Conservation (phyloP, 2,113 vertebrate genomes). For the Geococcyx californianus region DNA sequence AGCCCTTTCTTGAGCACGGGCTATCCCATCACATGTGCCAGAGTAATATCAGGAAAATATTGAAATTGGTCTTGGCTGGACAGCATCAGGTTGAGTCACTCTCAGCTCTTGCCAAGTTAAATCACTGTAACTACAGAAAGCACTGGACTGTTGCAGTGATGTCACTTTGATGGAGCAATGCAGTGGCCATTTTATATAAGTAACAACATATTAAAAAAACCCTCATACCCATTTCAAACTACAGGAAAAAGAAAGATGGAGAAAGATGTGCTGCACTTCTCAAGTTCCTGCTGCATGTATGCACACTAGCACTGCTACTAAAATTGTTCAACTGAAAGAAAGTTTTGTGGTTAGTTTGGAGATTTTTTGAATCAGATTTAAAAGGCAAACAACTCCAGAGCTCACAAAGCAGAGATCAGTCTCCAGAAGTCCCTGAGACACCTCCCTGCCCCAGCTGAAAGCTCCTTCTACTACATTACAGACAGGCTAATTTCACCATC, state of each 20-base stretch:
- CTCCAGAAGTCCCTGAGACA: neutral
- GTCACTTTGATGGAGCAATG: neutral
- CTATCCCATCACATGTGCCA: neutral
- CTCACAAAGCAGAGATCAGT: neutral
- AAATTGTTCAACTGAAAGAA: neutral
- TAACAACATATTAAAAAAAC: neutral
- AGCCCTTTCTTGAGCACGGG: neutral
- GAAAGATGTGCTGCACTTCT: neutral
- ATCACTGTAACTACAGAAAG: neutral
- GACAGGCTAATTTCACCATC: neutral
- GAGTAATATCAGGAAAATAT: neutral
- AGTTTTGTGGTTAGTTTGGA: neutral
- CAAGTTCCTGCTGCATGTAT: neutral
- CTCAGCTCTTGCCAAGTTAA: constrained; percentile 20
- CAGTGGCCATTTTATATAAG: constrained; percentile 8
- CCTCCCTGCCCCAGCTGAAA: neutral
- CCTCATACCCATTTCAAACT: neutral
- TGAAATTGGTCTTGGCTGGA: constrained; percentile 21
- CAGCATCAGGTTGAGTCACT: neutral
- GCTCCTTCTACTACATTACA: neutral
- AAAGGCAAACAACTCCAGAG: neutral
- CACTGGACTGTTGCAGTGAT: neutral
- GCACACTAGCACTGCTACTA: neutral
- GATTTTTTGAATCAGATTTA: neutral
- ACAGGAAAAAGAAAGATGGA: neutral